Conservation (phyloP, 2,797 vertebrate species). For the Luscinia megarhynchos region DNA sequence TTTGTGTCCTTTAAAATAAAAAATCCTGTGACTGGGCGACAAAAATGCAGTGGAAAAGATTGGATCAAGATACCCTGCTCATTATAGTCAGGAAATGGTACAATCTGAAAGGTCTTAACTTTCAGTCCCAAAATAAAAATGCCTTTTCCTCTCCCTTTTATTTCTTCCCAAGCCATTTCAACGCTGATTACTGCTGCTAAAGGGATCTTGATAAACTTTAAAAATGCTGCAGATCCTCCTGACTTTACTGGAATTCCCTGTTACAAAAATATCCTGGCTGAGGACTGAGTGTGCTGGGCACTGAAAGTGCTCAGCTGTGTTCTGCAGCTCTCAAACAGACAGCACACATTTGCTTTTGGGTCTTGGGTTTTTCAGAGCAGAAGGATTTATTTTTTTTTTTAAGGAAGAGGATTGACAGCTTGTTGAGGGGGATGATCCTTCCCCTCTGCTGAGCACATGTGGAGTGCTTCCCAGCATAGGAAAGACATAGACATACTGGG, state of each 20-base stretch:
- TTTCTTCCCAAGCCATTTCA: neutral
- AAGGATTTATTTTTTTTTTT: neutral
- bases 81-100: slow-evolving; percentile 7
- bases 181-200: neutral
- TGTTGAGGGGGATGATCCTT: neutral
- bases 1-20: slow-evolving; percentile 31
- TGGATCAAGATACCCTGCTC: neutral
- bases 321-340: neutral
- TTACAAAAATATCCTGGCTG: neutral
- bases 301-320: neutral
- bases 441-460: neutral
- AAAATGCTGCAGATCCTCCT: neutral
- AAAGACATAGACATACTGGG: too few species aligned
- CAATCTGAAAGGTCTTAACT: slow-evolving; percentile 17
- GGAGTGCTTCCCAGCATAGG: neutral
- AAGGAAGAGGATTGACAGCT: neutral
- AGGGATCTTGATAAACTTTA: slow-evolving; percentile 10
- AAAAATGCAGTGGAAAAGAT: slow-evolving; percentile 38
- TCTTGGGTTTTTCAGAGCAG: neutral
- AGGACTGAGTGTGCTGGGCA: neutral
- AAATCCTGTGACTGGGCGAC: neutral
- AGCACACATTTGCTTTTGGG: neutral
- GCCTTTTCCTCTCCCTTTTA: neutral
- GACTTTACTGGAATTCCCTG: neutral
- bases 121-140: slow-evolving; percentile 14